Evolutionary conservation across 2,888 invertebrate genomes (phyloP).

Genomic region (Acleris emargana): DNA sequence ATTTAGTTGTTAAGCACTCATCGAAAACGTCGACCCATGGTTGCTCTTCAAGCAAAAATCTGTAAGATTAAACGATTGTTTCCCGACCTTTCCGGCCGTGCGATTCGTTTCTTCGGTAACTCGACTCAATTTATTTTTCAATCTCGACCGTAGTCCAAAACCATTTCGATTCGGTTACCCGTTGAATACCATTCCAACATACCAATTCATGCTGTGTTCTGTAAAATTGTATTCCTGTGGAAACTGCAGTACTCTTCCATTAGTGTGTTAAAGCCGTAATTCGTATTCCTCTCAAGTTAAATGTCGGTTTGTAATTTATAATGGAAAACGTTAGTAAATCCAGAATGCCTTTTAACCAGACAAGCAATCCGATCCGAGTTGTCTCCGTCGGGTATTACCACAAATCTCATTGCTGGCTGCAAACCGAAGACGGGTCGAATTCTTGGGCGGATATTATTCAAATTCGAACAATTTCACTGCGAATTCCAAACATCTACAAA

Average conservation of each 20-base stretch:
- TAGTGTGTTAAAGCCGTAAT: too few species aligned
- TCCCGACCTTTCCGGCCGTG: conserved; percentile 16
- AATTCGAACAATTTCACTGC: conserved; percentile 13
- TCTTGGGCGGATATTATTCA: conserved; percentile 16
- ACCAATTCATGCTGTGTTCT: background rate
- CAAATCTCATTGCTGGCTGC: conserved; percentile 24
- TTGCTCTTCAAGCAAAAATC: conserved; percentile 14
- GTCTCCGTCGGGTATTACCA: conserved; percentile 31
- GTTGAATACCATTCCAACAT: conserved; percentile 19
- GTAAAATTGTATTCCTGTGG: background rate
- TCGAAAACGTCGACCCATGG: too few species aligned
- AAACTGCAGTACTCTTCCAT: too few species aligned
- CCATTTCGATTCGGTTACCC: conserved; percentile 29
- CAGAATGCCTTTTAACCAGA: conserved; percentile 22
- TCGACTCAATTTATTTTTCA: conserved; percentile 34
- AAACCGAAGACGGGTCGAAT: conserved; percentile 11
- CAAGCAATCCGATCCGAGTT: conserved; percentile 26
- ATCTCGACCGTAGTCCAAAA: conserved; percentile 25
- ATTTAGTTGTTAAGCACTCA: conserved; percentile 25
- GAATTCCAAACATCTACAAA: background rate
- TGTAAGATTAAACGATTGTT: conserved; percentile 18
- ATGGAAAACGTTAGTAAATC: background rate
- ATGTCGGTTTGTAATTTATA: too few species aligned
- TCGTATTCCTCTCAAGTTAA: too few species aligned
- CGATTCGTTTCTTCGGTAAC: background rate